These are phyloP conservation scores for Epinephelus awoara DNA, from an alignment of 2,797 vertebrate genomes.

Conservation along the genomic window DNA sequence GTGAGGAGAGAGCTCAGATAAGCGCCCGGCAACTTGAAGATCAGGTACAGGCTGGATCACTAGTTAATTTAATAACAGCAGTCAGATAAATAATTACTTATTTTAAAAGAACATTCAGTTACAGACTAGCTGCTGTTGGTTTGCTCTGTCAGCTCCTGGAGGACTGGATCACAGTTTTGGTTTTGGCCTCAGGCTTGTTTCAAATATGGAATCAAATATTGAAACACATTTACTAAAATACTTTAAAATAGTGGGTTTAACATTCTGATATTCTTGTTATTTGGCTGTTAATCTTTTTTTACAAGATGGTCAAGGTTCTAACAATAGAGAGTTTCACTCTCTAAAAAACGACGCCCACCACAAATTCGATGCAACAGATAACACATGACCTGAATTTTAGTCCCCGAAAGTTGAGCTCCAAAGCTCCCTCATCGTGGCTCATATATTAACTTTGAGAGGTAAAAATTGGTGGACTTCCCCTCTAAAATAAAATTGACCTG, in stretches of 20 bases:
- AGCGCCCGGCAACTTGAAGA: conserved; percentile 84
- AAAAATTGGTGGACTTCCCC: too few species aligned
- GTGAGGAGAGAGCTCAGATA: conserved; percentile 84
- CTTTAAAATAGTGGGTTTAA: background rate
- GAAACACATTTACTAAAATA: background rate
- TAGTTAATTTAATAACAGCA: background rate
- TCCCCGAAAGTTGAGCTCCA: too few species aligned
- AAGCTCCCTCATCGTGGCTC: too few species aligned
- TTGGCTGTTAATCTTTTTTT: background rate
- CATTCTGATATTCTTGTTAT: background rate
- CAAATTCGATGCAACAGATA: too few species aligned
- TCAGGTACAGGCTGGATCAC: conserved; percentile 81
- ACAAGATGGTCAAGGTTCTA: too few species aligned
- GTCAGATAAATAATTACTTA: too few species aligned
- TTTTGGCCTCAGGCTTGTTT: background rate
- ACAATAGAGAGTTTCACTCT: too few species aligned
- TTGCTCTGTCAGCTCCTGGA: background rate
- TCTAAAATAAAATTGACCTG: too few species aligned
- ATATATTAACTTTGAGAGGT: too few species aligned
- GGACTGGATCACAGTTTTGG: background rate
- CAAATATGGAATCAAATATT: background rate
- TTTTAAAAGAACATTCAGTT: background rate
- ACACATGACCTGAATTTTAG: too few species aligned
- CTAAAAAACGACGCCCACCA: too few species aligned
- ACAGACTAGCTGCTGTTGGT: background rate